Conservation (phyloP, 2,113 vertebrate genomes). For the Nestor notabilis region DNA sequence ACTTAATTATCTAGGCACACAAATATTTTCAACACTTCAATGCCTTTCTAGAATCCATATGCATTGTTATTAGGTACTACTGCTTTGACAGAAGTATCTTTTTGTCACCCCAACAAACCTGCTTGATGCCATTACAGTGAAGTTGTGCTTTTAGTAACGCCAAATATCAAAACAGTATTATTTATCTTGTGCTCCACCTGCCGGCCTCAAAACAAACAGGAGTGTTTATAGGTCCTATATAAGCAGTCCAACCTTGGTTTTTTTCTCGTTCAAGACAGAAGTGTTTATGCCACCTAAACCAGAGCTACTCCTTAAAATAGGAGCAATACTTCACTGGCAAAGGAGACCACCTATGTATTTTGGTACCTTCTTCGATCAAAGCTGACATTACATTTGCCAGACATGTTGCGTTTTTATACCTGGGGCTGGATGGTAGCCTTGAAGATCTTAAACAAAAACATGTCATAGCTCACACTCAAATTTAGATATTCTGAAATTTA, state of each 20-base stretch:
- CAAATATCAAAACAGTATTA: neutral
- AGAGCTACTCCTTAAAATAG: neutral
- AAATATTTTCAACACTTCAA: neutral
- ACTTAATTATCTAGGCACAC: neutral
- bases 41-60: neutral
- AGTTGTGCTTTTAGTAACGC: neutral
- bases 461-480: neutral
- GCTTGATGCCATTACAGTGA: neutral
- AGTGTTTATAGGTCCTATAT: neutral
- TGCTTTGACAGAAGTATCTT: neutral
- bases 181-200: constrained; percentile 12
- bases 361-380: neutral
- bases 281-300: neutral
- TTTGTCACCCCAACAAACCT: neutral
- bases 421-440: neutral
- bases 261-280: neutral
- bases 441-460: neutral
- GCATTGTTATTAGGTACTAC: neutral
- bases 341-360: neutral
- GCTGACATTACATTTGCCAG: neutral
- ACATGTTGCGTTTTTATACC: neutral
- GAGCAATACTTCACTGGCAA: neutral
- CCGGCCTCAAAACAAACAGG: neutral
- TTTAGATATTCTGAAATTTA: neutral
- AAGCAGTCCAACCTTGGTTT: neutral